Evolutionary conservation across 2,888 invertebrate species (phyloP).

Genomic region (Zhuqinia jingwanae): DNA sequence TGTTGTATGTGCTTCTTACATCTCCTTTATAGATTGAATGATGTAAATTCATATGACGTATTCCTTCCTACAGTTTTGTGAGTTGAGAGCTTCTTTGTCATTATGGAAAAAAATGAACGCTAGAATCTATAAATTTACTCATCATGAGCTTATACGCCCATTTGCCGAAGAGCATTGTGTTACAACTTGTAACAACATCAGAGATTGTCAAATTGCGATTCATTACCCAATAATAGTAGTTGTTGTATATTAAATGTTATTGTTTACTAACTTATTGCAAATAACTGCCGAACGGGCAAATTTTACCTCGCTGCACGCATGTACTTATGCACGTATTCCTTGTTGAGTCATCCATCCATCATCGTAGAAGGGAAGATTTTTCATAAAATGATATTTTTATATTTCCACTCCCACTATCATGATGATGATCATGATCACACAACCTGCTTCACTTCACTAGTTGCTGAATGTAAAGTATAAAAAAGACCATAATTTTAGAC

Average conservation of each 20-base stretch:
- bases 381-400: slow-evolving; percentile 29
- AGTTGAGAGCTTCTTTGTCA: neutral
- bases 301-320: neutral
- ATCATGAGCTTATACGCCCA: neutral
- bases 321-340: neutral
- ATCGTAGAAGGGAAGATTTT: slow-evolving; percentile 10
- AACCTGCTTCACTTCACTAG: slow-evolving; percentile 4
- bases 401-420: slow-evolving; percentile 47
- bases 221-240: neutral
- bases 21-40: too few relatives aligned
- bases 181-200: neutral
- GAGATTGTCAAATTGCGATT: neutral
- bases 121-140: too few relatives aligned
- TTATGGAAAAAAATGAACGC: neutral
- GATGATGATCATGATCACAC: too few relatives aligned
- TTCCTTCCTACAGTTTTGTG: neutral
- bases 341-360: neutral
- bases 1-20: too few relatives aligned
- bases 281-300: too few relatives aligned
- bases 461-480: neutral
- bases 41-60: too few relatives aligned
- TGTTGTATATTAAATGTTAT: too few relatives aligned
- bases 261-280: neutral
- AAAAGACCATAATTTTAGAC: neutral
- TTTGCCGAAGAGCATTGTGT: neutral